These are phyloP conservation scores for Cardiocondyla obscurior DNA, from an alignment of 1,140 invertebrate genomes.

Conservation along the genomic window DNA sequence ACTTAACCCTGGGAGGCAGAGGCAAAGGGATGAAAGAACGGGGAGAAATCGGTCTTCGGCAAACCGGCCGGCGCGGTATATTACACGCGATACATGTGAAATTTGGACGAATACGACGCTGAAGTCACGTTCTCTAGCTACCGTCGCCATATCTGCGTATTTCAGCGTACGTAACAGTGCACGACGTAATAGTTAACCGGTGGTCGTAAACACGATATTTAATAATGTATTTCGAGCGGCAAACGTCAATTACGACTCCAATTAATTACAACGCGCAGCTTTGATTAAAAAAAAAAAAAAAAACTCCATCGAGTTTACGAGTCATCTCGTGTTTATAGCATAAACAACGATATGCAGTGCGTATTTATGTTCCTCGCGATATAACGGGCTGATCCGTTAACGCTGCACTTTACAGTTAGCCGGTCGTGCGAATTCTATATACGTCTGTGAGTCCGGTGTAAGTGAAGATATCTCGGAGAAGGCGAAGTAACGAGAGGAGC, in stretches of 20 bases:
- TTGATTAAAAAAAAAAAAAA: not conserved
- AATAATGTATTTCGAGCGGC: not conserved
- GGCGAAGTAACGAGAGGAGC: not conserved
- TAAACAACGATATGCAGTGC: not conserved
- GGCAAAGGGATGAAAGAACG: too few relatives aligned
- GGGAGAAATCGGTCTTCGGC: too few relatives aligned
- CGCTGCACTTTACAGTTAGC: slow-evolving; percentile 71
- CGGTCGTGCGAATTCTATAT: slow-evolving; percentile 35
- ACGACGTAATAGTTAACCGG: not conserved
- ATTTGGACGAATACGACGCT: too few relatives aligned
- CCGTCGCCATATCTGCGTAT: too few relatives aligned
- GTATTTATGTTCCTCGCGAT: slow-evolving; percentile 46
- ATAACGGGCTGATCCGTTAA: slow-evolving; percentile 58
- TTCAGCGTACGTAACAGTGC: too few relatives aligned
- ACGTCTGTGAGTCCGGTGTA: slow-evolving; percentile 10
- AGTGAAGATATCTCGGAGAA: not conserved
- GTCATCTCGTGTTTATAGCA: slow-evolving; percentile 29
- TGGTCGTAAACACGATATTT: not conserved
- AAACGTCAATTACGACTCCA: not conserved
- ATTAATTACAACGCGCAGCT: slow-evolving; percentile 1
- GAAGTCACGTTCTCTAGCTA: too few relatives aligned
- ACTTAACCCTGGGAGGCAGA: too few relatives aligned
- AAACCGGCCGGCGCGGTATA: too few relatives aligned
- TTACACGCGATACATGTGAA: too few relatives aligned
- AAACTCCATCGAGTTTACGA: not conserved